Evolutionary conservation across 2,888 invertebrate genomes (phyloP), one percentile per base, ranked within the genome.

Genomic region (Achlya flavicornis): DNA sequence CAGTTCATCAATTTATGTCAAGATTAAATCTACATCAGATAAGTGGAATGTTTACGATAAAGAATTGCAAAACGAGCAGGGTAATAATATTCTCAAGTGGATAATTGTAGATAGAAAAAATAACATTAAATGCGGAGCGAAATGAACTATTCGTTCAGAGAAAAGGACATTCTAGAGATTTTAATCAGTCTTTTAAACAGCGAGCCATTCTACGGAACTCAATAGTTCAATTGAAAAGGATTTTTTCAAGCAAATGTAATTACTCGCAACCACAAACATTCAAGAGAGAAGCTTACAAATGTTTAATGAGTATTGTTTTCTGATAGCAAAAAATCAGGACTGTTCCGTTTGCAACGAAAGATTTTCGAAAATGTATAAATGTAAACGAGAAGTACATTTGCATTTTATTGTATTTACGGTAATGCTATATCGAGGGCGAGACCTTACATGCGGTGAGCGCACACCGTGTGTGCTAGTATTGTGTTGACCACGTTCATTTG

Each of bases 401-500:
- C 58, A 59, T 59, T 38, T 59, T 60, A 60, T 60, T 60, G 60
- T 38, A 38, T 60, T 38, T 12, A 26, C 19, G 53, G 53, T 41
- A 60, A 26, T 41, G 19, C 43, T 12, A 41, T 60, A 43, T 41
- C 19, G 41, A 60, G 41, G 19, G 43, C 41, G 41, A 19, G 60
- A 19, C 53, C 19, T 19, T 19, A 53, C 16, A 53, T 19, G 53
- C 53, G 8, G 16, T 19, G 53, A 19, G 53, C 53, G 53, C 53
- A 53, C n/a, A 19, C 19, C 19, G 61, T 61, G 63, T 64, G 69
- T 62, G 66, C 63, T 64, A 62, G 64, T 64, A 68, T 60, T 60
- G 60, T 73, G 73, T 71, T 68, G 68, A 70, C 65, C 65, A 66
- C 72, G 78, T 82, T 81, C 84, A 86, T 87, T 86, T 86, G 81